Evolutionary conservation across 1,140 invertebrate species (phyloP), one percentile per base, ranked within the genome.

Genomic region (Anoplolepis gracilipes): DNA sequence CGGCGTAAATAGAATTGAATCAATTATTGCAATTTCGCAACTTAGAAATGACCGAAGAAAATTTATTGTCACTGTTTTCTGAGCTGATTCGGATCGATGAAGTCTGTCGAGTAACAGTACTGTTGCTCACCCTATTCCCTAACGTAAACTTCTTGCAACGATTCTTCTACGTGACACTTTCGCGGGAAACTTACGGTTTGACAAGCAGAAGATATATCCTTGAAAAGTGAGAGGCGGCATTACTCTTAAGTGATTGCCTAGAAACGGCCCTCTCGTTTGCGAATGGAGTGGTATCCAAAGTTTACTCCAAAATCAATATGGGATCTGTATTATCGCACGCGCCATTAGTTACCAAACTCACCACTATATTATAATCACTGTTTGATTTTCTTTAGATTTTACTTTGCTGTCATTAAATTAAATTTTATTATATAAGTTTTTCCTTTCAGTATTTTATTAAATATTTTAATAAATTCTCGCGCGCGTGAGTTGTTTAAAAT

Each of bases 161-260:
- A 77, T 36, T 25, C 39, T 28, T 64, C 73, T 61, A 62, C 11
- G 65, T 49, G 64, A 46, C 73, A 53, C 55, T 85, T 81, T 61
- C 53, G 22, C 59, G 64, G 30, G n/a, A 65, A 55, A 77, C 42
- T 84, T 84, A 49, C 64, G 65, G 46, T 88, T 84, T 64, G 72
- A 61, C 70, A 82, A 82, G 65, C 53, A 42, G 59, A 76, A 84
- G 81, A 84, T 77, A 77, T 77, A 84, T 84, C 57, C 57, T 75
- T 76, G 72, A 84, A 84, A 84, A 72, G 57, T 84, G 81, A 84
- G 59, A 77, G 61, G 72, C 81, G 70, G 57, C 81, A 77, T 49
- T 76, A 59, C 39, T 62, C 73, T 84, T 84, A 84, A 84, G 81
- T 84, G 81, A 84, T 84, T 84, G 73, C 59, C 22, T 62, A 65